Evolutionary conservation across 2,888 invertebrate species (phyloP), one percentile per base, ranked within the genome.

Genomic region (Embidobia sp.): DNA sequence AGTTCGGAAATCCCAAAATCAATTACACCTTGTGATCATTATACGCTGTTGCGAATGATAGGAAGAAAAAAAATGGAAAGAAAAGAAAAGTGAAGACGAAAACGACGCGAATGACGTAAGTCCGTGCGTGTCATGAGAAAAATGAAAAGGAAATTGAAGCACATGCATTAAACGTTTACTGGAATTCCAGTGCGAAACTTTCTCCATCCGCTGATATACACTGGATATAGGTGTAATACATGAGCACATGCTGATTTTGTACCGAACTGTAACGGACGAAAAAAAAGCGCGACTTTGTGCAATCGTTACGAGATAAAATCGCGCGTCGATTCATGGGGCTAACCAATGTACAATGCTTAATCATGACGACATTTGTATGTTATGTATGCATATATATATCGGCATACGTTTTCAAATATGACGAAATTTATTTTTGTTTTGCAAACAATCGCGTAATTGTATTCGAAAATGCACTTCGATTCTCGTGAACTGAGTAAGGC

Each of bases 101-200:
- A 53, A 64, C 11, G 2, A 29, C 22, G 37, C 8, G 16, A 6
- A 35, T 51, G 46, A 55, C 35, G 48, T 55, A 42, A 57, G 55
- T 15, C 22, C 6, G 42, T 42, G 13, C 29, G 33, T 31, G 29
- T 42, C 3, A 42, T 8, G 37, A 48, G 46, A 49, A 64, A 64
- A 64, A 55, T 57, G 57, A 37, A 37, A 48, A 73, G 11, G 64
- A 55, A 73, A 64, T 64, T 16, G 55, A 64, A 72, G 63, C 63
- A 64, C 44, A 40, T 73, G 72, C 29, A 55, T 55, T 48, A 55
- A 63, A 55, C 55, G 48, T 72, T 63, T 63, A 55, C 55, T 37
- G 72, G 55, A 63, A 63, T 72, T 72, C 33, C 72, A 72, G 40
- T 37, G 46, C 46, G 37, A 46, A 70, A 70, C 70, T 72, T 72